Conservation (phyloP, 2,797 vertebrate species). For the Rhynchotus rufescens region DNA sequence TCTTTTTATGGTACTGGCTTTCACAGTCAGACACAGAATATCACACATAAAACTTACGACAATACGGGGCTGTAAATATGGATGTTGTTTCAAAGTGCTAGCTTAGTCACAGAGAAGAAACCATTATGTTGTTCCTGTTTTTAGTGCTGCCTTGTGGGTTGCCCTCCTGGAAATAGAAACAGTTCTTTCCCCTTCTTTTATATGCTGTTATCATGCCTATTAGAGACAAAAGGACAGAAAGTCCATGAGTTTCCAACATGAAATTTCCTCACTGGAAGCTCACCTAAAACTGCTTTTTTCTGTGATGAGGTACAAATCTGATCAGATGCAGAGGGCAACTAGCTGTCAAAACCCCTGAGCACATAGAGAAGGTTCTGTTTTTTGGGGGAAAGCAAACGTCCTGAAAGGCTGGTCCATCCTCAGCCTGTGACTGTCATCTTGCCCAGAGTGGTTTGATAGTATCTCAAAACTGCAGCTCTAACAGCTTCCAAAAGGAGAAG, state of each 20-base stretch:
- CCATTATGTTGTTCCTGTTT: background rate
- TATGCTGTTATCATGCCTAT: background rate
- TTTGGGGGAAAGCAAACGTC: background rate
- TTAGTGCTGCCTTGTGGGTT: background rate
- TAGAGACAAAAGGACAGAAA: background rate
- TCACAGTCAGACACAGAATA: background rate
- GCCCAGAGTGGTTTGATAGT: background rate
- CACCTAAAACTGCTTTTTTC: background rate
- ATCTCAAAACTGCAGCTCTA: background rate
- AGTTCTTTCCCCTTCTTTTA: background rate
- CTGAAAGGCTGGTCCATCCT: background rate
- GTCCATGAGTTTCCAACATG: background rate
- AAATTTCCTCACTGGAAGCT: background rate
- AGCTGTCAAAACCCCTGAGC: background rate
- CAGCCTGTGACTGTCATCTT: background rate
- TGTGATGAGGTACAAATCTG: background rate
- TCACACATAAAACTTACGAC: background rate
- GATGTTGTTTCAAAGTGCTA: background rate
- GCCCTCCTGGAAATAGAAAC: background rate
- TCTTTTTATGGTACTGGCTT: background rate
- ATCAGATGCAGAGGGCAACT: background rate
- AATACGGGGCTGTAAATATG: background rate
- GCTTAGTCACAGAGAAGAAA: background rate
- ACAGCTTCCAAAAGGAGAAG: background rate
- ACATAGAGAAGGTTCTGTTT: background rate